A percentile compares a stretch with the other conserved stretches of the same genome.
Conservation (phyloP, 2,797 vertebrate genomes). For the Tadarida brasiliensis region DNA sequence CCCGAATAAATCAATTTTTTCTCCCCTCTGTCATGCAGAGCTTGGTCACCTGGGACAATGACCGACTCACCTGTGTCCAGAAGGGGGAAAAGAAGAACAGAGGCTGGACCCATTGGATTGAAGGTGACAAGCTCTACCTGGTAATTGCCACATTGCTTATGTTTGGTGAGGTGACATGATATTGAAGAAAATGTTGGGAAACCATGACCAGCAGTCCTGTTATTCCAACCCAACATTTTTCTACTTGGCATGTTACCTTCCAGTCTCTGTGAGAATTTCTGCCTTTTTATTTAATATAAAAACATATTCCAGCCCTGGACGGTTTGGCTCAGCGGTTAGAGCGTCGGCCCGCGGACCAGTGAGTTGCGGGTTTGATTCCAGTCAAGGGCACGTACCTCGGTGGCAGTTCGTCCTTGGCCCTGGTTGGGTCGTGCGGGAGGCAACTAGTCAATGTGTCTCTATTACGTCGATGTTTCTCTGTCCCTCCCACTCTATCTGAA, state of each 20-base stretch:
- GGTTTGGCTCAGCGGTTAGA: too few relatives aligned
- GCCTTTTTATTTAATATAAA: neutral
- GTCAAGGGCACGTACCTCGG: too few relatives aligned
- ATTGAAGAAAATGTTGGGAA: neutral
- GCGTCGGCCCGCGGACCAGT: too few relatives aligned
- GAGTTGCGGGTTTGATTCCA: too few relatives aligned
- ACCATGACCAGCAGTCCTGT: neutral
- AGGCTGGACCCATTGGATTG: slow-evolving; percentile 95
- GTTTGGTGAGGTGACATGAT: neutral
- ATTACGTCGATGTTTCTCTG: too few relatives aligned
- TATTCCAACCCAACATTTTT: neutral
- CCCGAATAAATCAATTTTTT: neutral
- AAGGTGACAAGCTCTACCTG: slow-evolving; percentile 93
- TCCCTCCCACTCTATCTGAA: too few relatives aligned
- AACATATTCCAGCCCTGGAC: neutral
- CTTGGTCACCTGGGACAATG: slow-evolving; percentile 92
- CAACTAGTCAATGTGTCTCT: too few relatives aligned
- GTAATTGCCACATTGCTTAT: slow-evolving; percentile 83
- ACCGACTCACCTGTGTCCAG: slow-evolving; percentile 92
- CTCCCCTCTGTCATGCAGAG: slow-evolving; percentile 86
- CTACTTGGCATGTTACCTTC: neutral
- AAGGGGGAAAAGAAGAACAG: slow-evolving; percentile 94
- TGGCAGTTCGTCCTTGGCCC: too few relatives aligned
- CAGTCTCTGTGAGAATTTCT: neutral
- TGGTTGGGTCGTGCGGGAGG: too few relatives aligned